These are phyloP conservation scores for Drosophila subsilvestris DNA, from an alignment of 2,888 invertebrate species.

Conservation along the genomic window DNA sequence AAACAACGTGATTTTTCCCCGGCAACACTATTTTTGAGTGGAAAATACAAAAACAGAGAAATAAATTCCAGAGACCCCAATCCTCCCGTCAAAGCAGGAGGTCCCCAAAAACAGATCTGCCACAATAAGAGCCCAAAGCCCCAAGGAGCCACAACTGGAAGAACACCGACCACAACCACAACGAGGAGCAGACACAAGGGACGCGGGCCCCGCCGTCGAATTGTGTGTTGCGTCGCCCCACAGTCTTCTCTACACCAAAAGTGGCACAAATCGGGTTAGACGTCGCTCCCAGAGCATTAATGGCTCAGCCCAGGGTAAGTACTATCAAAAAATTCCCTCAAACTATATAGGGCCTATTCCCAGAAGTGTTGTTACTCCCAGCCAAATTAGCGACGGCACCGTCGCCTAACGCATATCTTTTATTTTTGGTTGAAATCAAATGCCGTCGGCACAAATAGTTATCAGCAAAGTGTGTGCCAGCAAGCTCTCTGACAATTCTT, in stretches of 20 bases:
- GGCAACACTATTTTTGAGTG: not conserved
- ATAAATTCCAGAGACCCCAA: slow-evolving; percentile 20
- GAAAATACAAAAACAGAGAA: not conserved
- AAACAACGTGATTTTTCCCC: slow-evolving; percentile 10
- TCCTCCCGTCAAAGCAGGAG: slow-evolving; percentile 56
- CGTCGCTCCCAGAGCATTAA: slow-evolving; percentile 85
- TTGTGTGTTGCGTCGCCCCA: slow-evolving; percentile 78
- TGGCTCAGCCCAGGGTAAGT: slow-evolving; percentile 85
- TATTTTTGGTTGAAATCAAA: slow-evolving; percentile 8
- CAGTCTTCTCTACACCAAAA: slow-evolving; percentile 81
- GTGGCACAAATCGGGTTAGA: slow-evolving; percentile 85
- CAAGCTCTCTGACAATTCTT: not conserved
- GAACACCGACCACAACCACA: not conserved
- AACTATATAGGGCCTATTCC: not conserved
- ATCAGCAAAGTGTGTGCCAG: not conserved
- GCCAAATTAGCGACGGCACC: slow-evolving; percentile 22
- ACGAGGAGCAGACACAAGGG: slow-evolving; percentile 54
- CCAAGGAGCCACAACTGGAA: not conserved
- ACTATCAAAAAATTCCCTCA: not conserved
- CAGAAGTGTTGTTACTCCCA: slow-evolving; percentile 26
- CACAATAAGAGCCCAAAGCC: not conserved
- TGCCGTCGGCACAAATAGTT: slow-evolving; percentile 24
- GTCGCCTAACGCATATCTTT: not conserved
- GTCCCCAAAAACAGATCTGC: slow-evolving; percentile 20
- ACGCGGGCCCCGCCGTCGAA: slow-evolving; percentile 58